Conservation (phyloP, 2,113 vertebrate species). For the Malurus alboscapulatus region DNA sequence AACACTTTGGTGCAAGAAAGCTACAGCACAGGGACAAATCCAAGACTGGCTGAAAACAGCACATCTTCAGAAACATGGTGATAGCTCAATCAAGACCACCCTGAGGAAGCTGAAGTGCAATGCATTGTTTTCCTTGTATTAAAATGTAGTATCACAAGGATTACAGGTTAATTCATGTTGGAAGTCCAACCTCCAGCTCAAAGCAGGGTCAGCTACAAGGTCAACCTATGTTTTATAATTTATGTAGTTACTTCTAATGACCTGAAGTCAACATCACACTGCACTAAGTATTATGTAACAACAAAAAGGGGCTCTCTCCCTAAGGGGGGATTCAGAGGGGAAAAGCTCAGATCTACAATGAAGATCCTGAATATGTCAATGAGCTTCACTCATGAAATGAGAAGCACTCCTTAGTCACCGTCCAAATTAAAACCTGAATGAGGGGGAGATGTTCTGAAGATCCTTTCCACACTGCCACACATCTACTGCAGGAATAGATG, state of each 20-base stretch:
- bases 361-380: background rate
- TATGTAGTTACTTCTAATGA: background rate
- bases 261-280: background rate
- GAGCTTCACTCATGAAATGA: background rate
- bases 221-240: background rate
- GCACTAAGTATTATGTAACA: background rate
- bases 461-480: background rate
- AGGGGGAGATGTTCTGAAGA: background rate
- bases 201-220: background rate
- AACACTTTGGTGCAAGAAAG: background rate
- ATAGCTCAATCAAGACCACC: background rate
- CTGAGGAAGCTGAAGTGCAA: background rate
- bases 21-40: background rate
- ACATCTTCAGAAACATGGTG: background rate
- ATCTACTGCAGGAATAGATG: background rate
- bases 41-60: background rate
- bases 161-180: background rate
- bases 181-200: background rate
- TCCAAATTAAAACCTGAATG: background rate
- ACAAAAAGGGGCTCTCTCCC: background rate
- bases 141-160: background rate
- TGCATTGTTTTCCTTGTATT: background rate
- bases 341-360: background rate
- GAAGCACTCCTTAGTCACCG: background rate
- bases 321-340: background rate